Base-by-base conservation (phyloP, 2,113 vertebrate species). In the Tursiops truncatus region DNA sequence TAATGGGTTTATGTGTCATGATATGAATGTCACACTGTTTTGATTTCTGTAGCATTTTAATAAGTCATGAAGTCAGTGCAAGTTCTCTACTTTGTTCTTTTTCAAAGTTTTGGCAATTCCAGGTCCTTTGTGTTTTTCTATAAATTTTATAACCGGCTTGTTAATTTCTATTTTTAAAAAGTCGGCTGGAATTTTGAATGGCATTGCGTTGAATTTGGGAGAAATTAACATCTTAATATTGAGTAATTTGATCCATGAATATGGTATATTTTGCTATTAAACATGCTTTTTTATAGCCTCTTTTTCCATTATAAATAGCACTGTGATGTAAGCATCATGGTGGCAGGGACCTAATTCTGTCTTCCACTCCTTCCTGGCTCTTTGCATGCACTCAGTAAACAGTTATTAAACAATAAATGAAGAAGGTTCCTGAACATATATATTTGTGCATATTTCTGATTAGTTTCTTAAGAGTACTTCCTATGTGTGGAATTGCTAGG, bases 381-480 rank as follows among this genome's bases (percentile, higher is more conserved):
- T 88, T 83, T 44, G 41, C 12, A n/a, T 84, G 50, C 83, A 71
- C 56, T 80, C 25, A 89, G 4, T 89, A 68, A 92, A 41, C 41
- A 87, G 25, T 89, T 82, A 77, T 47, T 82, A 53, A 76, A 36
- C 91, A 65, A 47, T 71, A 70, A 91, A 67, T 80, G 36, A 81
- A 73, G 33, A 87, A 65, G 81, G 65, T 50, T 31, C n/a, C 33
- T 94, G 44, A 93, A 77, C 5, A 76, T 68, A 93, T 36, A 62
- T 93, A 33, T 62, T 92, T 68, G 25, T 85, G 67, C 10, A 15
- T 36, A 36, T 91, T 56, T 88, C 60, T 94, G 20, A 88, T 87
- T 90, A 77, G 18, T 77, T 96, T 83, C 68, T 79, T 83, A 70
- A 36, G 12, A 62, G 89, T 92, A 62, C 67, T 93, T 94, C 73